Evolutionary conservation across 2,797 vertebrate species (phyloP), one percentile per base, ranked within the genome.

Genomic region (Lindbergichthys nudifrons): DNA sequence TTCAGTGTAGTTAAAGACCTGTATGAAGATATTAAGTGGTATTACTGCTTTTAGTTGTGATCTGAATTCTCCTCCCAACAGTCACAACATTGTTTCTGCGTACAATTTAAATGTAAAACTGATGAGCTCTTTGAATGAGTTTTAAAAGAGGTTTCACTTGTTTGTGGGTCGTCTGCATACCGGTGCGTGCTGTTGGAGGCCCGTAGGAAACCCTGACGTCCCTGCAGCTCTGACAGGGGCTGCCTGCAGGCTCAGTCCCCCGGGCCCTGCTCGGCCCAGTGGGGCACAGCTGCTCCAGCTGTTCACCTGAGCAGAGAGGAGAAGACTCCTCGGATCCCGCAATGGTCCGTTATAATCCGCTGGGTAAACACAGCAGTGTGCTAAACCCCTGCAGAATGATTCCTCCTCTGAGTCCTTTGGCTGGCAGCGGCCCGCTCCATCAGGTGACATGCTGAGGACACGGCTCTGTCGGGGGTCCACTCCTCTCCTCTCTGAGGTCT

Each of bases 171-270:
- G 96, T 95, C 95, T 96, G 95, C 32, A 36, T 12, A 95, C 94
- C 88, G 96, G 83, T 56, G 94, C 85, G 0, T 96, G 96, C 82
- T 96, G 96, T 50, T 96, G 96, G 19, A 95, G 90, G 81, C 94
- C 93, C 75, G 95, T 92, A 14, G 95, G 95, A 63, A 95, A 79
- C 23, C 93, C 90, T 0, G 94, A 92, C 0, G 91, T 83, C 48
- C 93, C 94, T 0, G 92, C 88, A 21, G 94, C 92, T 92, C 95
- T 92, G 74, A 91, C 93, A 9, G 93, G 90, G 0, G 93, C 92
- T 69, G 94, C 79, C 5, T 36, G 32, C 52, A 92, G 92, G 2
- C 87, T 91, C 39, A 92, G 88, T 2, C 94, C 94, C 0, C 88
- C 87, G 30, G 91, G 91, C 56, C 88, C 83, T 30, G 94, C 82